Evolutionary conservation across 1,140 invertebrate species (phyloP).

Genomic region (Mizuhopecten yessoensis): DNA sequence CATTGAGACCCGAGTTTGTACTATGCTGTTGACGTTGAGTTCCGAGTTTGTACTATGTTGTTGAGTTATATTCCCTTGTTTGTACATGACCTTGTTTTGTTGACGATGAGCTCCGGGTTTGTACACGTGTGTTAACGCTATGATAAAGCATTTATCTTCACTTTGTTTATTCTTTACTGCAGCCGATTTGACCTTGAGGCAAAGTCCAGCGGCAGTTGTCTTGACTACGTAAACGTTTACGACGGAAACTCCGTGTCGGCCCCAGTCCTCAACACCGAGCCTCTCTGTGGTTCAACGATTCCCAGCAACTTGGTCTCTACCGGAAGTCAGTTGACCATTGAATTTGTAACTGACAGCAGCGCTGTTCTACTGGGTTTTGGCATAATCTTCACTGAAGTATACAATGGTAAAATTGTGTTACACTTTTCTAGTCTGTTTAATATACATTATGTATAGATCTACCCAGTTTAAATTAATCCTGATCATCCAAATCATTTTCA

Average conservation of each 20-base stretch:
- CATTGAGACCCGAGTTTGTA: too few species aligned
- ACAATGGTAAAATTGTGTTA: conserved; percentile 54
- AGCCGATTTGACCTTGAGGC: conserved; percentile 57
- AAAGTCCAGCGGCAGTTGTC: conserved; percentile 52
- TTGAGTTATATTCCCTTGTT: too few species aligned
- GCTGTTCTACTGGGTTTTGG: conserved; percentile 64
- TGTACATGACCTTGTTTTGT: too few species aligned
- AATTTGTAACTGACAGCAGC: conserved; percentile 64
- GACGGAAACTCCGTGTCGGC: conserved; percentile 57
- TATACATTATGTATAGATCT: too few species aligned
- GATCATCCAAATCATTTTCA: too few species aligned
- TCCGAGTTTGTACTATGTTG: too few species aligned
- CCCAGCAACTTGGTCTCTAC: conserved; percentile 61
- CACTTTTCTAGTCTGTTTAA: not conserved
- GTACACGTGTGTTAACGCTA: too few species aligned
- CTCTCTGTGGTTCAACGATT: conserved; percentile 60
- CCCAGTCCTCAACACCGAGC: conserved; percentile 56
- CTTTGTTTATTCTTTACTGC: conserved; percentile 50
- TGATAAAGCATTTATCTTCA: too few species aligned
- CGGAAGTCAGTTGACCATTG: conserved; percentile 60
- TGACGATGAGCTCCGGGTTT: too few species aligned
- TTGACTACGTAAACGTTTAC: conserved; percentile 68
- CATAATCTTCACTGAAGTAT: conserved; percentile 62
- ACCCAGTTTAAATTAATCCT: too few species aligned
- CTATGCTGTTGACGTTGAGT: too few species aligned